These are phyloP conservation scores for Cepaea hortensis DNA, from an alignment of 2,888 invertebrate species.

Conservation along the genomic window DNA sequence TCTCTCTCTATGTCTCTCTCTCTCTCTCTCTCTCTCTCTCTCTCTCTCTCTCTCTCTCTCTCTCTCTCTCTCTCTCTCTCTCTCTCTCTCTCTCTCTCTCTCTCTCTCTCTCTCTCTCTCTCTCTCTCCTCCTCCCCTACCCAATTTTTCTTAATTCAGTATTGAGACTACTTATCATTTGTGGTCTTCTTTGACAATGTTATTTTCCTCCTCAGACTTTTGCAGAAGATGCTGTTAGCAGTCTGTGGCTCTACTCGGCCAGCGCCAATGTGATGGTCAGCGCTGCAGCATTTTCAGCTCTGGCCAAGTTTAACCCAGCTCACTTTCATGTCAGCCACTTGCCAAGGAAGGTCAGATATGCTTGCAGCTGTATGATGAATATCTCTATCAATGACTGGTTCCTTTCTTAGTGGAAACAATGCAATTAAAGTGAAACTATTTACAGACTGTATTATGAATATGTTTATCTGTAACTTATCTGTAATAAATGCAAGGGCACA, in stretches of 20 bases:
- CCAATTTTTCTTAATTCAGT: too few relatives aligned
- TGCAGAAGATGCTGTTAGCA: slow-evolving; percentile 57
- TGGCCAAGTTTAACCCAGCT: slow-evolving; percentile 58
- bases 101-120: too few relatives aligned
- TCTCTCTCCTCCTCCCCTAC: too few relatives aligned
- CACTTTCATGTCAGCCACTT: slow-evolving; percentile 65
- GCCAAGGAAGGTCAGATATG: slow-evolving; percentile 52
- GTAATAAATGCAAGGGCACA: too few relatives aligned
- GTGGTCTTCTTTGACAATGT: background rate
- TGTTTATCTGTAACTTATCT: too few relatives aligned
- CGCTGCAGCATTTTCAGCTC: slow-evolving; percentile 63
- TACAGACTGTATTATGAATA: too few relatives aligned
- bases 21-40: too few relatives aligned
- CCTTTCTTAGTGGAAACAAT: background rate
- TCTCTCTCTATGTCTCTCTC: too few relatives aligned
- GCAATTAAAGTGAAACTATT: too few relatives aligned
- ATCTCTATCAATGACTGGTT: background rate
- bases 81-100: too few relatives aligned
- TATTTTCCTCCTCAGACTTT: slow-evolving; percentile 58
- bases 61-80: too few relatives aligned
- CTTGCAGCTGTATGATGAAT: background rate
- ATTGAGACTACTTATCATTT: background rate
- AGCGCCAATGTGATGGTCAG: slow-evolving; percentile 54
- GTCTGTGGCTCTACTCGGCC: slow-evolving; percentile 64
- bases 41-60: too few relatives aligned